Evolutionary conservation across 2,113 vertebrate genomes (phyloP).

Genomic region (Abramis brama): DNA sequence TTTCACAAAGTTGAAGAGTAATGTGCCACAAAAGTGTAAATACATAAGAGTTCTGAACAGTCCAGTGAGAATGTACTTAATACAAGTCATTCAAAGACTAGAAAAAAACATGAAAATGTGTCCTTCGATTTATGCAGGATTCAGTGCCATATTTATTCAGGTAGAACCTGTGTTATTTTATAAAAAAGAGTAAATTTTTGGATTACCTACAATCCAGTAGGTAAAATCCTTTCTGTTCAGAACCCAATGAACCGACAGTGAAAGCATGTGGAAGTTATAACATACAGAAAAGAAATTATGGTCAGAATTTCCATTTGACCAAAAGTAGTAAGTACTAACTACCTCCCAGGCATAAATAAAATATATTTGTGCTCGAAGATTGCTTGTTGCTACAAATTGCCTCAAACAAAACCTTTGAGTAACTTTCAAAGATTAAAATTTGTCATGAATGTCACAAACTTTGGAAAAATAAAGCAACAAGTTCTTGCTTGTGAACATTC

Average conservation of each 20-base stretch:
- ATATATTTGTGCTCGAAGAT: background rate
- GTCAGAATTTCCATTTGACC: slow-evolving; percentile 7
- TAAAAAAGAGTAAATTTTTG: background rate
- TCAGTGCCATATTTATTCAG: background rate
- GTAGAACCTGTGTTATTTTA: background rate
- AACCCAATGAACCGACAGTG: background rate
- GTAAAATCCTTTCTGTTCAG: background rate
- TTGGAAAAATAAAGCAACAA: background rate
- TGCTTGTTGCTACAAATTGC: background rate
- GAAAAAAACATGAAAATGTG: background rate
- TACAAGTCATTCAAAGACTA: background rate
- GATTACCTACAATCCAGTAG: background rate
- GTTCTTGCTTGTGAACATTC: too few species aligned
- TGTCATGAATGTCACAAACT: background rate
- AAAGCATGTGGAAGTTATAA: background rate
- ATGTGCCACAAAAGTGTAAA: background rate
- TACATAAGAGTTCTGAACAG: background rate
- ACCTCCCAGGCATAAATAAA: background rate
- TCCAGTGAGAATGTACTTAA: background rate
- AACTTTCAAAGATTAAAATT: background rate
- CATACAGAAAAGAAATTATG: background rate
- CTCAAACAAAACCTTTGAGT: background rate
- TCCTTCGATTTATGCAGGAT: background rate
- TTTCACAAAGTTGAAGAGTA: background rate
- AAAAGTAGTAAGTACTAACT: background rate